Percentiles rank a stretch among this genome's conserved stretches.
These are phyloP conservation scores for Polyploca ridens DNA, from an alignment of 2,888 invertebrate genomes.

Conservation along the genomic window DNA sequence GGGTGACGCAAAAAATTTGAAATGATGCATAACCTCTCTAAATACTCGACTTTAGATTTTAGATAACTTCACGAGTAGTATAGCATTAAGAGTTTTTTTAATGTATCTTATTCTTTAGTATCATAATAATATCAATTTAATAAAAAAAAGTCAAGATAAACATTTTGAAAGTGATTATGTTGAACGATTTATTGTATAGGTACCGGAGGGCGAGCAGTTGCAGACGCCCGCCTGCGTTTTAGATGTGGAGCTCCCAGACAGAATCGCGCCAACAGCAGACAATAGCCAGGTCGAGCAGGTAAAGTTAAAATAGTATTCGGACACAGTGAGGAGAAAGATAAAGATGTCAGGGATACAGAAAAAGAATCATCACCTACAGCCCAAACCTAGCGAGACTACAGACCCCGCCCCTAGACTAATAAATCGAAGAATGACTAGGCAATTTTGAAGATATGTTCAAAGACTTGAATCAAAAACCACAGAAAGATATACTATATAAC, in stretches of 20 bases:
- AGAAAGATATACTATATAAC: too few species aligned
- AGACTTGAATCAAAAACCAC: constrained; percentile 69
- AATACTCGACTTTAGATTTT: too few species aligned
- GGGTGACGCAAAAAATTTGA: too few species aligned
- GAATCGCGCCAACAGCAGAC: constrained; percentile 74
- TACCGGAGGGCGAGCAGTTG: constrained; percentile 74
- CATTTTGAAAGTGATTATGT: too few species aligned
- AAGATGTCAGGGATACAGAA: constrained; percentile 39
- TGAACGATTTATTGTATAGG: constrained; percentile 44
- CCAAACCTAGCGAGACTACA: constrained; percentile 44
- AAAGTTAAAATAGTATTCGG: constrained; percentile 74
- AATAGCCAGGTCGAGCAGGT: constrained; percentile 78
- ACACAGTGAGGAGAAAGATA: constrained; percentile 69
- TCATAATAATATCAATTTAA: too few species aligned
- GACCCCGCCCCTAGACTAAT: constrained; percentile 76
- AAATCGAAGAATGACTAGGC: constrained; percentile 72
- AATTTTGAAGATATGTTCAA: constrained; percentile 83
- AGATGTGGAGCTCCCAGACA: constrained; percentile 73
- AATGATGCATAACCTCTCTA: too few species aligned
- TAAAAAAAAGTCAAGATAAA: too few species aligned
- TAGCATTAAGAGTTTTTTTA: too few species aligned
- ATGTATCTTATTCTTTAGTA: too few species aligned
- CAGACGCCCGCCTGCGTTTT: constrained; percentile 75
- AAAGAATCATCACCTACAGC: constrained; percentile 42
- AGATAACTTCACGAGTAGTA: too few species aligned